Base-by-base conservation (phyloP, 2,888 invertebrate species). In the Eubasilissa splendida region DNA sequence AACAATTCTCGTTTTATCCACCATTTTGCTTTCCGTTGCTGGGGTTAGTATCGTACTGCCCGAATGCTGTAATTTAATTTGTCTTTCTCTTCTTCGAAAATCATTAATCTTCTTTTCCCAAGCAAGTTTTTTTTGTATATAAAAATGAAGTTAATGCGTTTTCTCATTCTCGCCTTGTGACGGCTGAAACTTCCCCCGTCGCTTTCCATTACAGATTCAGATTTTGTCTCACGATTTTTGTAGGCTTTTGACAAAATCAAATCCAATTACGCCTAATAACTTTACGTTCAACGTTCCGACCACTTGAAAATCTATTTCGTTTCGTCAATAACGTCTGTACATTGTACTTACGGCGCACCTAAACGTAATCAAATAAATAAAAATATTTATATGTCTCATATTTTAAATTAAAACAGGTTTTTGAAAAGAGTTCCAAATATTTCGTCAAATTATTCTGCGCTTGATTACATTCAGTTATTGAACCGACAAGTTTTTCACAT, bases 141-240 rank as follows among this genome's bases (percentile, higher is more conserved):
- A 74, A 74, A 73, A 79, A 65, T 31, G 7, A 56, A 79, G 79
- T 56, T 79, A 79, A 74, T 74, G 79, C 50, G 79, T 74, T 79
- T 78, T 78, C 66, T 54, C 63, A 33, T 73, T 56, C 56, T 79
- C 54, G 50, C 56, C 73, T 73, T 66, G 63, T 79, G 52, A 79
- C 74, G 79, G 11, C 65, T 63, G 42, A 9, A 74, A 31, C 60
- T 14, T 33, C 65, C 53, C 71, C 53, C 22, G 58, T 71, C 77
- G n/a, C 63, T 59, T 70, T 53, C 71, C 59, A 63, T 78, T 53
- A 78, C 77, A 31, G 71, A 56, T 52, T 70, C 71, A 59, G 60
- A 78, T 60, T 60, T 60, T 12, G 75, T 14, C 22, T 60, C 42
- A 50, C 7, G n/a, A 50, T 59, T 60, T 75, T 75, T 60, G 50